These are phyloP conservation scores for Eciton burchellii DNA, from an alignment of 1,140 invertebrate genomes.

Conservation along the genomic window DNA sequence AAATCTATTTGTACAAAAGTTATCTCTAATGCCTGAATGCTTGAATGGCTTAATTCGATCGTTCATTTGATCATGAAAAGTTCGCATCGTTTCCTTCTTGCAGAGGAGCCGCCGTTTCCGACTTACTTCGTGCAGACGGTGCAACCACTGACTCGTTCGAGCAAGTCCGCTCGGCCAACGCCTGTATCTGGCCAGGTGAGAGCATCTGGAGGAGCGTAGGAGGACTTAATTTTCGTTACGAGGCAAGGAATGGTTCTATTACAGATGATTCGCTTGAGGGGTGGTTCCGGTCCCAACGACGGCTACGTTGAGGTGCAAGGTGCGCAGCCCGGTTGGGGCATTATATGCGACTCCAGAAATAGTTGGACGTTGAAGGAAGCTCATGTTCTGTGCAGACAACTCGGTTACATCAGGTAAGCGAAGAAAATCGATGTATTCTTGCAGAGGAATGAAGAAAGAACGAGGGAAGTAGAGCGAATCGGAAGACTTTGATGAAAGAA, in stretches of 20 bases:
- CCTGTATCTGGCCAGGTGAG: slow-evolving; percentile 82
- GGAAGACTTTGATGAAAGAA: too few relatives aligned
- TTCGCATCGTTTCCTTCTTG: slow-evolving; percentile 63
- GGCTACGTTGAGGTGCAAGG: slow-evolving; percentile 87
- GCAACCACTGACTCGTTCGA: slow-evolving; percentile 69
- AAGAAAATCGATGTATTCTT: too few relatives aligned
- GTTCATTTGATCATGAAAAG: too few relatives aligned
- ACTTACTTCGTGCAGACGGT: slow-evolving; percentile 78
- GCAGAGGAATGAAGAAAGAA: too few relatives aligned
- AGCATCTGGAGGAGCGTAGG: background rate
- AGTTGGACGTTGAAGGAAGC: slow-evolving; percentile 86
- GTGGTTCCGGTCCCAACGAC: slow-evolving; percentile 84
- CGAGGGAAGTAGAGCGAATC: too few relatives aligned
- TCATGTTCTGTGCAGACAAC: slow-evolving; percentile 86
- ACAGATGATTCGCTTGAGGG: slow-evolving; percentile 85
- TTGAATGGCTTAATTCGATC: too few relatives aligned
- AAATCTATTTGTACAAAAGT: too few relatives aligned
- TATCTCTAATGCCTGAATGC: too few relatives aligned
- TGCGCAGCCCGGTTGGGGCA: slow-evolving; percentile 84
- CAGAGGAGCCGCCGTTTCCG: slow-evolving; percentile 81
- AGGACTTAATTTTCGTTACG: slow-evolving; percentile 24
- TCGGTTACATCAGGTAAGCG: slow-evolving; percentile 85
- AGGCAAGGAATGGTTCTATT: slow-evolving; percentile 11
- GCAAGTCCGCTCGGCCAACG: slow-evolving; percentile 63
- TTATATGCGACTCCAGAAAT: slow-evolving; percentile 85